A percentile compares a stretch with the other conserved stretches of the same genome.
phyloP scores from a whole-genome alignment of 2,888 invertebrate genomes.

The Trichopria drosophilae region DNA sequence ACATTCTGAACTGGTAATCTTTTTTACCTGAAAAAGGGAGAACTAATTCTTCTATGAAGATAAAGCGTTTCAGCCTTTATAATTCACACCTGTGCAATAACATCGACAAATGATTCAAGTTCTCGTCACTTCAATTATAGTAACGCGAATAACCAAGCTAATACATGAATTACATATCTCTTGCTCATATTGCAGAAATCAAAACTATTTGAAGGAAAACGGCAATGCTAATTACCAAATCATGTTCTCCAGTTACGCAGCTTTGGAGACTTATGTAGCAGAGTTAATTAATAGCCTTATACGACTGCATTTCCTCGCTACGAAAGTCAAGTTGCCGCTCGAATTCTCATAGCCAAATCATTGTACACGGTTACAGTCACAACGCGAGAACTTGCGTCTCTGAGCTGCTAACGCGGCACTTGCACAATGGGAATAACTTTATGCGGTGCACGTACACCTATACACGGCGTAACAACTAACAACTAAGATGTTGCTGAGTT shows the following conservation, averaged over 20 bases:
- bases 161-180: too few relatives aligned
- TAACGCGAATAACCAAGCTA: too few relatives aligned
- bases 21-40: not conserved
- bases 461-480: conserved; percentile 51
- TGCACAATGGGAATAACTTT: conserved; percentile 54
- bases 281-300: conserved; percentile 49
- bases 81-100: too few relatives aligned
- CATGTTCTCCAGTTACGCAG: too few relatives aligned
- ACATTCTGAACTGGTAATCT: not conserved
- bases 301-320: conserved; percentile 12
- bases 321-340: not conserved
- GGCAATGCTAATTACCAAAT: too few relatives aligned
- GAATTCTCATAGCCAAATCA: conserved; percentile 5
- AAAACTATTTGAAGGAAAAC: too few relatives aligned
- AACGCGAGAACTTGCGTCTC: conserved; percentile 33
- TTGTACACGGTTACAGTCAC: not conserved
- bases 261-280: conserved; percentile 37
- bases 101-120: too few relatives aligned
- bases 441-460: conserved; percentile 47
- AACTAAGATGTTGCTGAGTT: conserved; percentile 52
- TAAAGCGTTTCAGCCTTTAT: too few relatives aligned
- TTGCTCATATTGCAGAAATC: too few relatives aligned
- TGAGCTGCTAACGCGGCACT: conserved; percentile 29
- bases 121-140: too few relatives aligned
- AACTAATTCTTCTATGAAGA: not conserved